phyloP scores from a whole-genome alignment of 1,140 invertebrate species.

The Eciton burchellii region DNA sequence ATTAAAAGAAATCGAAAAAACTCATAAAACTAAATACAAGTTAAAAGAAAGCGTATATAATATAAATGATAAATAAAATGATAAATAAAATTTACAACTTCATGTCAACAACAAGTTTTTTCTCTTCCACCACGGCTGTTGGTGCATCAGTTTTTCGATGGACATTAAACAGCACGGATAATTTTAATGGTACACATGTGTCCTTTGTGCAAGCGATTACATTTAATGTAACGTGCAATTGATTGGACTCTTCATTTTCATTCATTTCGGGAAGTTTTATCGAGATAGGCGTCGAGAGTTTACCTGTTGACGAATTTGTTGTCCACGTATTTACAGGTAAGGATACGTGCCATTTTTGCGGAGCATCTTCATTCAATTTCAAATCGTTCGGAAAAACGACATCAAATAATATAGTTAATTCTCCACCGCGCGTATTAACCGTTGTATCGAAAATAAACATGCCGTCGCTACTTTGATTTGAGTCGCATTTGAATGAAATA shows the following conservation, averaged over 20 bases:
- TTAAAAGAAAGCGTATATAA: not conserved
- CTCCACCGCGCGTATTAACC: constrained; percentile 84
- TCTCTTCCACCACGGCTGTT: constrained; percentile 69
- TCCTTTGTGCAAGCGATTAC: constrained; percentile 84
- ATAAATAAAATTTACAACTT: constrained; percentile 9
- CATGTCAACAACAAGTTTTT: constrained; percentile 71
- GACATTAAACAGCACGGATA: constrained; percentile 83
- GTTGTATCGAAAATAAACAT: constrained; percentile 83
- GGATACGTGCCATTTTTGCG: constrained; percentile 87
- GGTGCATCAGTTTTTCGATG: constrained; percentile 75
- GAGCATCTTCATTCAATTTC: constrained; percentile 88
- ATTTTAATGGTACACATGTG: constrained; percentile 84
- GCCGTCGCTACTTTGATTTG: constrained; percentile 78
- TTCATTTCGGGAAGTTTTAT: constrained; percentile 80
- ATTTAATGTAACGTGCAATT: constrained; percentile 82
- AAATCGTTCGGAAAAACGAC: constrained; percentile 85
- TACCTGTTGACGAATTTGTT: constrained; percentile 76
- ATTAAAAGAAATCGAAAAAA: constrained; percentile 2
- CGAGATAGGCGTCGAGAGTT: constrained; percentile 78
- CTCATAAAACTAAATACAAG: not conserved
- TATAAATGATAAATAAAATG: not conserved
- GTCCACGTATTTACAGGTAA: constrained; percentile 79
- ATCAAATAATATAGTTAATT: constrained; percentile 84
- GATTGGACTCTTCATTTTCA: constrained; percentile 69
- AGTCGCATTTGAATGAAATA: constrained; percentile 21